Percentiles rank a stretch among this genome's conserved stretches.
phyloP scores from a whole-genome alignment of 1,140 invertebrate species.

The Helicorthomorpha holstii region DNA sequence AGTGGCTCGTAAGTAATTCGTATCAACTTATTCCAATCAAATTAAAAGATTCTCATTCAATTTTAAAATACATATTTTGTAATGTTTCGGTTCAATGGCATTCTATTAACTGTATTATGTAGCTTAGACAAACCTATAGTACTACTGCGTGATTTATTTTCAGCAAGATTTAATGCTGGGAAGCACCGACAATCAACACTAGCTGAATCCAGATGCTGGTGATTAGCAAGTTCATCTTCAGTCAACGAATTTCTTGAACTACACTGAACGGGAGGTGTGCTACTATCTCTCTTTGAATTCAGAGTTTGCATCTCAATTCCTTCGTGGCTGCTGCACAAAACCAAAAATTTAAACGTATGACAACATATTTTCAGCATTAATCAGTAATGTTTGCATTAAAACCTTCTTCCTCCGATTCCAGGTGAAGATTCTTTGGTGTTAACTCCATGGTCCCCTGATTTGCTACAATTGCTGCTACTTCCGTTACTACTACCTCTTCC shows the following conservation, averaged over 20 bases:
- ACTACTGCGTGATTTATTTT: conserved; percentile 36
- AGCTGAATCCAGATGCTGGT: conserved; percentile 9
- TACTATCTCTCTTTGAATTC: conserved; percentile 29
- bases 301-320: conserved; percentile 71
- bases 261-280: conserved; percentile 37
- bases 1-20: too few species aligned
- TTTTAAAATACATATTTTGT: too few species aligned
- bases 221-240: conserved; percentile 17
- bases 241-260: conserved; percentile 39
- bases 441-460: conserved; percentile 4
- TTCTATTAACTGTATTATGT: too few species aligned
- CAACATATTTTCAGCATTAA: neutral
- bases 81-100: too few species aligned
- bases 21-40: too few species aligned
- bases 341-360: neutral
- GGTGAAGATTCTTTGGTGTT: conserved; percentile 2
- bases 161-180: conserved; percentile 5
- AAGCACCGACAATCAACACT: conserved; percentile 10
- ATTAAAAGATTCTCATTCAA: too few species aligned
- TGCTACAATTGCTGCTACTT: neutral
- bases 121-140: conserved; percentile 42
- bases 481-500: neutral
- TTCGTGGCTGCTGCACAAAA: conserved; percentile 35
- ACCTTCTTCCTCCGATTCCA: neutral
- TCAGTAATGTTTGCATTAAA: neutral